Conservation (phyloP, 2,113 vertebrate species). For the Daubentonia madagascariensis region DNA sequence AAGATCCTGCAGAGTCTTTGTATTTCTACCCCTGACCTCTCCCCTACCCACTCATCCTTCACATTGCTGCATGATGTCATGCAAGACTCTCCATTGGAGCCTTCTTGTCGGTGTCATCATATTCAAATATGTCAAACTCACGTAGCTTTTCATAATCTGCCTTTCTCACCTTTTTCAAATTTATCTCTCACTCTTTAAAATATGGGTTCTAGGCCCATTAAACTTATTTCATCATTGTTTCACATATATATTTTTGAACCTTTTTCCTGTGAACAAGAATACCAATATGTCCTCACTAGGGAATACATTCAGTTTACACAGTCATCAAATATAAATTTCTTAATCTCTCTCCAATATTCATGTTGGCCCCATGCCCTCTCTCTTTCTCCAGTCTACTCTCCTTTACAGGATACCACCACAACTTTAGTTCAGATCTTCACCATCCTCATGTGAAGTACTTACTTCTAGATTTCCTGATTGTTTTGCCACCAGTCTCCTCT, state of each 20-base stretch:
- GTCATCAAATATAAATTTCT: neutral
- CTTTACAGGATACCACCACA: neutral
- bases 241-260: neutral
- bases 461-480: neutral
- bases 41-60: neutral
- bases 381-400: neutral
- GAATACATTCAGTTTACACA: neutral
- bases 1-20: neutral
- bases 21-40: neutral
- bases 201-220: neutral
- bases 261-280: neutral
- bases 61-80: neutral
- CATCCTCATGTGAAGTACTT: neutral
- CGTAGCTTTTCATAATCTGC: neutral
- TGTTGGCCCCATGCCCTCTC: neutral
- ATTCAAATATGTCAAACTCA: neutral
- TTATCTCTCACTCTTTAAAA: neutral
- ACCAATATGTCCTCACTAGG: neutral
- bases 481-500: neutral
- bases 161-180: neutral
- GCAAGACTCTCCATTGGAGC: neutral
- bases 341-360: neutral
- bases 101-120: neutral
- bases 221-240: neutral
- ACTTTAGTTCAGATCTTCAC: neutral